phyloP scores from a whole-genome alignment of 2,113 vertebrate species.

The Phodopus roborovskii region DNA sequence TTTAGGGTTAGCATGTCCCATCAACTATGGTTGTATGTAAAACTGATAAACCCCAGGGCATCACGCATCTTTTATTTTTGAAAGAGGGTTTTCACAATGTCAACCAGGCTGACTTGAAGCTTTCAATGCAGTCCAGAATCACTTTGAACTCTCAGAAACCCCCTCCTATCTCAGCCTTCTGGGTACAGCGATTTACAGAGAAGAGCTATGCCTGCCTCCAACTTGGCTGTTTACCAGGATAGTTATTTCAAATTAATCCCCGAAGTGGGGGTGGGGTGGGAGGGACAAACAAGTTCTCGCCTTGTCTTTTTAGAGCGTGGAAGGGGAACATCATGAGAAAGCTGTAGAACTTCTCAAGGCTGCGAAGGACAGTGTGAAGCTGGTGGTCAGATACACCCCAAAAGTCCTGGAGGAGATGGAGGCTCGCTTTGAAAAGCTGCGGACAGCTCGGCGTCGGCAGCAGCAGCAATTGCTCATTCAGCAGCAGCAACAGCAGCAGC shows the following conservation, averaged over 20 bases:
- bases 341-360: constrained; percentile 98
- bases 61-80: background rate
- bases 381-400: constrained; percentile 98
- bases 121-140: background rate
- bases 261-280: no score
- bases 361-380: constrained; percentile 97
- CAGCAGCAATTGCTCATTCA: constrained; percentile 98
- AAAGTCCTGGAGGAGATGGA: constrained; percentile 99
- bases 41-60: background rate
- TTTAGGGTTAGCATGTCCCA: background rate
- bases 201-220: background rate
- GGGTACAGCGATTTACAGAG: background rate
- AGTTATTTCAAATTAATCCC: background rate
- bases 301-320: constrained; percentile 92
- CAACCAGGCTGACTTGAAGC: background rate
- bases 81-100: background rate
- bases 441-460: constrained; percentile 96
- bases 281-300: background rate
- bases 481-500: constrained; percentile 90
- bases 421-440: constrained; percentile 97
- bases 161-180: background rate
- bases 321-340: constrained; percentile 99
- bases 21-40: background rate
- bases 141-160: background rate
- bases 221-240: background rate